Evolutionary conservation across 2,797 vertebrate genomes (phyloP).

Genomic region (Diplodus sargus): DNA sequence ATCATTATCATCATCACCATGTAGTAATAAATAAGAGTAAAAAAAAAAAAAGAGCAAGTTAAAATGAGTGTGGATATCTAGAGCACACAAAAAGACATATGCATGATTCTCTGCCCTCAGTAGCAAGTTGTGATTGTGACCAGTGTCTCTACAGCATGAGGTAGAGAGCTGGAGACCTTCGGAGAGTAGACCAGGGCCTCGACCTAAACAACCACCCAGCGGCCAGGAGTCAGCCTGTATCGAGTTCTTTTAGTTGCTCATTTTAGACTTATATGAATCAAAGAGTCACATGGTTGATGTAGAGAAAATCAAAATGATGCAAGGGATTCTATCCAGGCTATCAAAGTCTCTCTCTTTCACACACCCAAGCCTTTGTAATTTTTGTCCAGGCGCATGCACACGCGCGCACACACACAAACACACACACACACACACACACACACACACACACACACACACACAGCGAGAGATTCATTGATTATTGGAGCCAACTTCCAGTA

Average conservation of each 20-base stretch:
- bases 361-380: conserved; percentile 19
- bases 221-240: conserved; percentile 68
- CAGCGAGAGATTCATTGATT: conserved; percentile 65
- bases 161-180: conserved; percentile 84
- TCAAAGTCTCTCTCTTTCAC: conserved; percentile 66
- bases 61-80: conserved; percentile 79
- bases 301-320: conserved; percentile 51
- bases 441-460: conserved; percentile 36
- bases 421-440: conserved; percentile 17
- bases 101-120: conserved; percentile 79
- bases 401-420: conserved; percentile 15
- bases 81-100: conserved; percentile 77
- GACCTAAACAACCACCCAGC: conserved; percentile 56
- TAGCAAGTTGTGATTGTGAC: conserved; percentile 85
- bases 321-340: conserved; percentile 33
- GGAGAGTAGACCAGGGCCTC: conserved; percentile 54
- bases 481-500: conserved; percentile 55
- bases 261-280: conserved; percentile 35
- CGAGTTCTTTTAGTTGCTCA: conserved; percentile 17
- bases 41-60: conserved; percentile 74
- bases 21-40: conserved; percentile 87
- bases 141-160: conserved; percentile 87
- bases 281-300: conserved; percentile 3
- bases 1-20: conserved; percentile 85
- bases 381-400: conserved; percentile 3